Base-by-base conservation (phyloP, 2,113 vertebrate species). In the Anolis carolinensis region DNA sequence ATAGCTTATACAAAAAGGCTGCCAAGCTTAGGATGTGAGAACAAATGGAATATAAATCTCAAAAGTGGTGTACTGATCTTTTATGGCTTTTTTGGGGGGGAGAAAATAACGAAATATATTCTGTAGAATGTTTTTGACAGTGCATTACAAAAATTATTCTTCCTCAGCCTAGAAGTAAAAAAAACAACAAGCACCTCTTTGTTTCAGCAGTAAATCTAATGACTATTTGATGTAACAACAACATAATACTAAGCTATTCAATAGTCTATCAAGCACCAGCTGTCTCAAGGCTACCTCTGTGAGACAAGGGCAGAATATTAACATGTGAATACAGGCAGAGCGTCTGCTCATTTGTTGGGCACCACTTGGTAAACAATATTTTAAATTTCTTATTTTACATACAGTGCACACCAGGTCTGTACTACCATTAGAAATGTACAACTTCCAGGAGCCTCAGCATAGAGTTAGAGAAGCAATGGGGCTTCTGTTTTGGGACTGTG, bases 221-320 rank as follows among this genome's bases (percentile, higher is more conserved):
- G 79, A 34, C 62, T 55, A 27, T 80, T 87, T 34, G 5, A 32
- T 48, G 76, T 65, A 78, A 62, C 34, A 36, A 55, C 30, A 67
- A 79, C 34, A 7, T 23, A 34, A 91, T 88, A 74, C 34, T 7
- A 1, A 0, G 0, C 2, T 44, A 70, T 84, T 84, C 79, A 71
- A 63, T 63, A 32, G 36, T 82, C 44, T 74, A 32, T 36, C 67
- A 65, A 30, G 77, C 62, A 89, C 62, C 72, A 84, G 71, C 20
- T 5, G 36, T 82, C 84, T 93, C 92, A 91, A 74, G 92, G 95
- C 95, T 96, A 96, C 95, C 95, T 95, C 94, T 88, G 94, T 96
- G 95, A 95, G 91, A 91, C 62, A 82, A 72, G 79, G 86, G 39
- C 34, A 80, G 63, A 78, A 34, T 1, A 70, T 3, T 3, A 79